Evolutionary conservation across 1,140 invertebrate genomes (phyloP).

Genomic region (Platorchestia sp.): DNA sequence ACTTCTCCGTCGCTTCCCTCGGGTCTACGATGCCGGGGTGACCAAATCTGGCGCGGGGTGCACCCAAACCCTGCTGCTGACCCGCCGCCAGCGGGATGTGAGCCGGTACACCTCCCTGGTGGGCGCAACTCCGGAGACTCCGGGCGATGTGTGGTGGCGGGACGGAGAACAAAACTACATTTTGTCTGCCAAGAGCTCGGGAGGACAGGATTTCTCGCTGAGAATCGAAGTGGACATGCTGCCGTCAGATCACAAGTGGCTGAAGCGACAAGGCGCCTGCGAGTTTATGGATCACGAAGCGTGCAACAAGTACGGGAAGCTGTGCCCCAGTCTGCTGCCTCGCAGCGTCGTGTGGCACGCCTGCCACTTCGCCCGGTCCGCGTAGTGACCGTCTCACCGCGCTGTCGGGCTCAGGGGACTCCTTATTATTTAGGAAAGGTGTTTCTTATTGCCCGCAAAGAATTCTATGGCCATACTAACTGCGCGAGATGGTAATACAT

Average conservation of each 20-base stretch:
- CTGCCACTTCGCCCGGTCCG: background rate
- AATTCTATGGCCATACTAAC: too few relatives aligned
- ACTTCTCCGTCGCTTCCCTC: conserved; percentile 41
- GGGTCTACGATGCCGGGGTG: conserved; percentile 16
- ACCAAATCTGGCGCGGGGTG: background rate
- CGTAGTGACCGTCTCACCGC: too few relatives aligned
- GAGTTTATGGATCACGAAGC: conserved; percentile 16
- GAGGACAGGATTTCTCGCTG: background rate
- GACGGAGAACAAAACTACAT: conserved; percentile 4
- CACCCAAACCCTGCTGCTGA: conserved; percentile 24
- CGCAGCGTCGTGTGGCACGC: conserved; percentile 1
- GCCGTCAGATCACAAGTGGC: conserved; percentile 29
- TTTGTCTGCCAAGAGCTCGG: background rate
- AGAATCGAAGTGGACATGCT: conserved; percentile 22
- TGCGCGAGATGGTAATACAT: too few relatives aligned
- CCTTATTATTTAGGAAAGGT: too few relatives aligned
- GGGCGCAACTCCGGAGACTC: background rate
- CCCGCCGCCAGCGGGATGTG: background rate
- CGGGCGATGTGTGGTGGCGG: conserved; percentile 18
- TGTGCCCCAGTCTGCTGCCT: conserved; percentile 6
- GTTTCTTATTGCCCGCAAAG: too few relatives aligned
- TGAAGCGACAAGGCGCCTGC: background rate
- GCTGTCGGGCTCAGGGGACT: too few relatives aligned
- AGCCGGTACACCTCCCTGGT: conserved; percentile 30
- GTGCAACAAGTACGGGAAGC: background rate